phyloP scores from a whole-genome alignment of 2,113 vertebrate species.

The Eulacestoma nigropectus region DNA sequence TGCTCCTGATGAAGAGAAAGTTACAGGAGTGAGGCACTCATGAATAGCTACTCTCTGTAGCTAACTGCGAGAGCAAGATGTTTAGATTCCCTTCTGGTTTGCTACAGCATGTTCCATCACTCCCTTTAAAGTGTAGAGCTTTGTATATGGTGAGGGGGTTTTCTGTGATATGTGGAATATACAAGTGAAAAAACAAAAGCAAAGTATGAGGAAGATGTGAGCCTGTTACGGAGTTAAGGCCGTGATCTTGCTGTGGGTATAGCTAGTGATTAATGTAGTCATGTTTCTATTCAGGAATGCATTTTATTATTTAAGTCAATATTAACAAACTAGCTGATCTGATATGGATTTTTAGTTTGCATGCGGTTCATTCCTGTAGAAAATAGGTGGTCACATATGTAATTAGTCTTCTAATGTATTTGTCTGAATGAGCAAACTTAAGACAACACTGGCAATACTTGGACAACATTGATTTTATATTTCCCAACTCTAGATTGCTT shows the following conservation, averaged over 20 bases:
- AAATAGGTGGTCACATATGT: background rate
- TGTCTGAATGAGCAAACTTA: background rate
- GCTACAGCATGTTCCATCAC: background rate
- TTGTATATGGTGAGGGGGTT: background rate
- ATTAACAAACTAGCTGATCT: background rate
- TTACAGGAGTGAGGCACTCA: background rate
- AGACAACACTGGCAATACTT: background rate
- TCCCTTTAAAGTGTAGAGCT: background rate
- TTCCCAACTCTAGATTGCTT: background rate
- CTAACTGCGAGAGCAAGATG: rapidly evolving
- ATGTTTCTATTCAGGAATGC: background rate
- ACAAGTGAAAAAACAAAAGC: background rate
- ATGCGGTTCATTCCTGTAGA: background rate
- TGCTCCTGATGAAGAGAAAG: background rate
- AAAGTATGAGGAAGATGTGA: background rate
- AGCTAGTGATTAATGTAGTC: background rate
- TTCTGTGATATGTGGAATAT: background rate
- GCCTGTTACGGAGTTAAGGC: background rate
- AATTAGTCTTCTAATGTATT: background rate
- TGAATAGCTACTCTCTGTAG: rapidly evolving
- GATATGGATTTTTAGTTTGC: background rate
- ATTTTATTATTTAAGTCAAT: background rate
- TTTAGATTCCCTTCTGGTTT: background rate
- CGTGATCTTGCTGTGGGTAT: background rate
- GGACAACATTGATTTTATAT: background rate